These are phyloP conservation scores for Myotis yumanensis DNA, from an alignment of 2,113 vertebrate species.

Conservation along the genomic window DNA sequence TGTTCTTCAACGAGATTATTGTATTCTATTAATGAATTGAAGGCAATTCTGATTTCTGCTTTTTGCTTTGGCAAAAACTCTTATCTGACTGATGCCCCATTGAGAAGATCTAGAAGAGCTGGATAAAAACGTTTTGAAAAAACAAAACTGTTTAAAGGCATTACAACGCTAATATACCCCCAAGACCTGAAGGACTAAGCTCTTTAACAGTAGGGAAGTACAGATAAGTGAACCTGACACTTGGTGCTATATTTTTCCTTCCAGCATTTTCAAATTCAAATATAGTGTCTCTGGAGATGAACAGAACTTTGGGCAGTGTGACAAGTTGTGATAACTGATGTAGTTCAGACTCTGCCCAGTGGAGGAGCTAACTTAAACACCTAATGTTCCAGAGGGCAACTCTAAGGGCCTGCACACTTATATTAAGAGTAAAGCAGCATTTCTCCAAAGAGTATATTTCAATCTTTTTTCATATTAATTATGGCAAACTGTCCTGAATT, in stretches of 20 bases:
- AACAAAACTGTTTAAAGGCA: not conserved
- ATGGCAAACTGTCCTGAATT: not conserved
- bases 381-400: not conserved
- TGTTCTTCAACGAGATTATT: not conserved
- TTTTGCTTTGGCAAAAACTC: not conserved
- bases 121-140: not conserved
- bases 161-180: not conserved
- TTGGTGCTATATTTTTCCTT: not conserved
- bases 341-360: not conserved
- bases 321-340: not conserved
- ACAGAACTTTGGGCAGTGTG: not conserved
- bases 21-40: not conserved
- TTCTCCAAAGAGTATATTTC: not conserved
- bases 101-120: not conserved
- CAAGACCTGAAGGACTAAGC: not conserved
- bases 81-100: not conserved
- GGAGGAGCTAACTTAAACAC: not conserved
- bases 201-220: not conserved
- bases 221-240: not conserved
- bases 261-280: not conserved
- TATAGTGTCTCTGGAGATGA: not conserved
- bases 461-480: not conserved
- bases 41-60: not conserved
- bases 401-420: not conserved
- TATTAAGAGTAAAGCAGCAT: not conserved